Conservation (phyloP, 2,888 invertebrate species). For the Pecten maximus region DNA sequence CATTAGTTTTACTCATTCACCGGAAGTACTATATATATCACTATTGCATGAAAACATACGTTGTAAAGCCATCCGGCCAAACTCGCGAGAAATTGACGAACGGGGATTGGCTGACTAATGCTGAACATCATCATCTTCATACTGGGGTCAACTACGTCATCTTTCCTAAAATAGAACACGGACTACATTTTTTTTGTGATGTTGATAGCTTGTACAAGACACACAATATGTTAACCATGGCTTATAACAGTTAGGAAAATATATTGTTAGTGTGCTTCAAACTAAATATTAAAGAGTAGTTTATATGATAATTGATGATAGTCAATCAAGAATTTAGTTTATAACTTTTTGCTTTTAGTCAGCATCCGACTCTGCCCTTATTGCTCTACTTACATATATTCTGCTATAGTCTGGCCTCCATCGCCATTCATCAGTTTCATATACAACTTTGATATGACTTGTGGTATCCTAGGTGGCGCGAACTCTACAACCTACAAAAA, state of each 20-base stretch:
- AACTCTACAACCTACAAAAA: slow-evolving; percentile 9
- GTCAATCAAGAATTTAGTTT: neutral
- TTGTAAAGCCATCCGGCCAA: neutral
- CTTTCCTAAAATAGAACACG: too few species aligned
- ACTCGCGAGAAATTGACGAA: neutral
- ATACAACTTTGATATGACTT: slow-evolving; percentile 7
- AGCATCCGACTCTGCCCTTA: neutral
- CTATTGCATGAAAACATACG: neutral
- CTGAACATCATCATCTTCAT: neutral
- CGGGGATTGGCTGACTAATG: neutral
- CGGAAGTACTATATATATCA: too few species aligned
- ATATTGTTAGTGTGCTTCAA: too few species aligned
- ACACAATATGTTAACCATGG: too few species aligned
- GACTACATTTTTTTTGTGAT: too few species aligned
- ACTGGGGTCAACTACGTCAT: neutral
- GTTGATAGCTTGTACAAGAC: too few species aligned
- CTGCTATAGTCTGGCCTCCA: neutral
- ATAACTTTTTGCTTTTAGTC: neutral
- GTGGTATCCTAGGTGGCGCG: slow-evolving; percentile 36
- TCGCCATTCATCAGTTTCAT: slow-evolving; percentile 38
- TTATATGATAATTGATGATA: too few species aligned
- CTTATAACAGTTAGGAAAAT: too few species aligned
- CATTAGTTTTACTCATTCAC: too few species aligned
- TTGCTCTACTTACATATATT: slow-evolving; percentile 40
- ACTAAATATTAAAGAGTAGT: too few species aligned